phyloP scores from a whole-genome alignment of 2,797 vertebrate genomes.

The Danionella dracula region DNA sequence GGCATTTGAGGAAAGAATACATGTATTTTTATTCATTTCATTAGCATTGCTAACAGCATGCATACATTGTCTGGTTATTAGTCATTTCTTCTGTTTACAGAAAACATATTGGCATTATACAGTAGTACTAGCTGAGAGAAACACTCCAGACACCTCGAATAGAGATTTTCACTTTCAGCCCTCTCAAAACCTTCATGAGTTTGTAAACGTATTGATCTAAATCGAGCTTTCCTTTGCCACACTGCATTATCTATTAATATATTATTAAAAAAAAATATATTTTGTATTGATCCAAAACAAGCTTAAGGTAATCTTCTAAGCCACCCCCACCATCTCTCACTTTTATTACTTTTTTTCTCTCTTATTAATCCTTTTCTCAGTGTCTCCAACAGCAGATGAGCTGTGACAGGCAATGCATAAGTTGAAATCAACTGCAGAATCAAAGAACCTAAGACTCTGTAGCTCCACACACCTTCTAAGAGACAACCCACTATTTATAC shows the following conservation, averaged over 20 bases:
- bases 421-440: slow-evolving; percentile 42
- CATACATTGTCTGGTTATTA: neutral
- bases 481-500: slow-evolving; percentile 41
- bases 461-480: slow-evolving; percentile 28
- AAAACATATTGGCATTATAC: neutral
- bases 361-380: neutral
- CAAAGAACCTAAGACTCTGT: slow-evolving; percentile 42
- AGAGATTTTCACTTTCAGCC: neutral
- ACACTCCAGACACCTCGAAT: neutral
- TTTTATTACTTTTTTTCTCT: neutral
- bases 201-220: neutral
- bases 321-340: neutral
- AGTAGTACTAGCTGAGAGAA: neutral
- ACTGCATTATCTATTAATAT: slow-evolving; percentile 19
- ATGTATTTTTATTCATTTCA: too few relatives aligned
- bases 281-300: slow-evolving; percentile 15
- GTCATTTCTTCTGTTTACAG: neutral
- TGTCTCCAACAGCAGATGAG: slow-evolving; percentile 38
- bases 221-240: neutral
- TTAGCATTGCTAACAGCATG: too few relatives aligned
- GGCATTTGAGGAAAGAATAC: too few relatives aligned
- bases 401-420: slow-evolving; percentile 45
- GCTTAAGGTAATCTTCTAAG: slow-evolving; percentile 6
- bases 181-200: neutral
- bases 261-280: slow-evolving; percentile 28